These are phyloP conservation scores for Corythornis vintsioides DNA, from an alignment of 2,113 vertebrate genomes.

Conservation along the genomic window DNA sequence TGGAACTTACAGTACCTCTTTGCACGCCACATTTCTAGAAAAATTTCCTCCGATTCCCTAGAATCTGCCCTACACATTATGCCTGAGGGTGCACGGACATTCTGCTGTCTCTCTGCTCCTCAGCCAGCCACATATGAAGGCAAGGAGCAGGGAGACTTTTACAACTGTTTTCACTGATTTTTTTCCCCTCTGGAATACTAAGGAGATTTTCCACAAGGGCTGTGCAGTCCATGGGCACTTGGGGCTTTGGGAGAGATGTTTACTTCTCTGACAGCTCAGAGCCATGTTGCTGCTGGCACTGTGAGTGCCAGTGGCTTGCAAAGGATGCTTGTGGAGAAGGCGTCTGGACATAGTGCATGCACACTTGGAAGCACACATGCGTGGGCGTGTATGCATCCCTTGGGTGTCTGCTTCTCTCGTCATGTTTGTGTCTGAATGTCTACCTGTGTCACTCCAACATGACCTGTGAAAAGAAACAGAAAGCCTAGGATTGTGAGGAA, in stretches of 20 bases:
- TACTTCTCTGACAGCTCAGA: not conserved
- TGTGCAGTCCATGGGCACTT: not conserved
- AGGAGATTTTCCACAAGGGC: not conserved
- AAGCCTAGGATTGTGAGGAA: not conserved
- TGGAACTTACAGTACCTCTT: conserved; percentile 50
- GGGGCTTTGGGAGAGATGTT: not conserved
- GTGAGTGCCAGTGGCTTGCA: not conserved
- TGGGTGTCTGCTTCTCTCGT: not conserved
- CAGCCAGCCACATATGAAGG: not conserved
- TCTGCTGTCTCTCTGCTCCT: not conserved
- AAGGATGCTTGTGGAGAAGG: not conserved
- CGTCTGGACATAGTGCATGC: not conserved
- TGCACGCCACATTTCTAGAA: conserved; percentile 45
- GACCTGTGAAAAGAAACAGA: not conserved
- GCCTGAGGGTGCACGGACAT: not conserved
- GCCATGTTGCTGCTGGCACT: accelerated
- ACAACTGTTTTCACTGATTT: not conserved
- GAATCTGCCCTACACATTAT: not conserved
- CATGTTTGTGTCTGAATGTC: not conserved
- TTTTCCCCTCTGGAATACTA: not conserved
- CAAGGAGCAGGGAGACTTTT: not conserved
- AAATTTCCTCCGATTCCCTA: not conserved
- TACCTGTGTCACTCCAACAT: not conserved
- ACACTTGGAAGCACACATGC: not conserved
- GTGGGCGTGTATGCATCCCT: not conserved